phyloP scores from a whole-genome alignment of 1,140 invertebrate species.

The Leptinotarsa texana region DNA sequence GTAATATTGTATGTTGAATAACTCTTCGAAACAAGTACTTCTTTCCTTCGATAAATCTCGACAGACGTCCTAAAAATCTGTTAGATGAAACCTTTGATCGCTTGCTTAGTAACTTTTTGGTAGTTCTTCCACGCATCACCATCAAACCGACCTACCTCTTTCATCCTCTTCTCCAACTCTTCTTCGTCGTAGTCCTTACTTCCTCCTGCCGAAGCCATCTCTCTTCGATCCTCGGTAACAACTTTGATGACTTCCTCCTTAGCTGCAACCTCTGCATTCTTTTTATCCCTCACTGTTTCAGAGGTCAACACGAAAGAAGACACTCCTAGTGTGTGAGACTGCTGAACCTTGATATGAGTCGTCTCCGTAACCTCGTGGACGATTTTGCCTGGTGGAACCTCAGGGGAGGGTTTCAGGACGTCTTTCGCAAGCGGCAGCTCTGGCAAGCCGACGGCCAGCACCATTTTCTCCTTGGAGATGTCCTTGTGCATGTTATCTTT shows the following conservation, averaged over 20 bases:
- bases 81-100: slow-evolving; percentile 57
- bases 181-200: slow-evolving; percentile 42
- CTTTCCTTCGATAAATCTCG: too few species aligned
- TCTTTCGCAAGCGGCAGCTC: slow-evolving; percentile 49
- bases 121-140: slow-evolving; percentile 55
- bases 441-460: slow-evolving; percentile 52
- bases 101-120: slow-evolving; percentile 58
- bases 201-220: slow-evolving; percentile 25
- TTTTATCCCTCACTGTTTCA: slow-evolving; percentile 56
- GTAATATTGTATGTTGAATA: too few species aligned
- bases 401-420: slow-evolving; percentile 52
- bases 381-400: slow-evolving; percentile 56
- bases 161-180: slow-evolving; percentile 52
- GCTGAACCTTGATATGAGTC: slow-evolving; percentile 61
- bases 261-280: slow-evolving; percentile 42
- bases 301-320: slow-evolving; percentile 61
- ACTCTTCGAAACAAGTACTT: too few species aligned
- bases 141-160: slow-evolving; percentile 56
- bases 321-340: slow-evolving; percentile 59
- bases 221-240: slow-evolving; percentile 28
- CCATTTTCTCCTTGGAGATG: slow-evolving; percentile 54
- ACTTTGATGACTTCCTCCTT: slow-evolving; percentile 40
- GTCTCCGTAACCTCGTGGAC: slow-evolving; percentile 63
- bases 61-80: neutral
- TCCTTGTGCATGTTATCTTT: slow-evolving; percentile 49